Base-by-base conservation (phyloP, 2,113 vertebrate genomes). In the Carettochelys insculpta region DNA sequence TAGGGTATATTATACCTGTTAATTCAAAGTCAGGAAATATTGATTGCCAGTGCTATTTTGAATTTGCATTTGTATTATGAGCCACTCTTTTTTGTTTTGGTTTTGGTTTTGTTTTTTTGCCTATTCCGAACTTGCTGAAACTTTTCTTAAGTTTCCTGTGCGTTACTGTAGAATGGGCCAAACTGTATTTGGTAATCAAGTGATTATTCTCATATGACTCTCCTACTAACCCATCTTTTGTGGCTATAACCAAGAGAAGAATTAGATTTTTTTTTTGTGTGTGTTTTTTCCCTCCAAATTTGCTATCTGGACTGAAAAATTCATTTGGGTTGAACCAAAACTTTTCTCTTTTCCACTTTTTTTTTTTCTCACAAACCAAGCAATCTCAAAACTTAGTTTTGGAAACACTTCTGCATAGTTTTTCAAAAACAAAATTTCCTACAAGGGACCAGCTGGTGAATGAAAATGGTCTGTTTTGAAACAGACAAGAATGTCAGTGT, bases 151-250 rank as follows among this genome's bases (percentile, higher is more conserved):
- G n/a, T n/a, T n/a, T n/a, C n/a, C 3, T 80, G 3, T 34, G 71
- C 50, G 16, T 77, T 1, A 0, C 50, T 34, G 2, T 5, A 38
- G 61, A 3, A 84, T 11, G 5, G 1, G 24, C 3, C 53, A 16
- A 11, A 48, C 41, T 17, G 17, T 29, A 11, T 47, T 84, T 6
- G 22, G 38, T 58, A 25, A 2, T 3, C 53, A 54, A 25, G 12
- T 54, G 53, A 9, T 54, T 54, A 54, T 54, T 54, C 53, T 54
- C 53, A 11, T 54, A 25, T 54, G 53, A 27, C 11, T 54, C 8
- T 50, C 53, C 25, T 54, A 54, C 53, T 54, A 29, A 54, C 25
- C 25, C 4, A 54, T 54, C 10, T n/a, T 54, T 54, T 54, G 25
- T 54, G 11, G 53, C 27, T 54, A 29, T 25, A 29, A 54, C 25